A percentile compares a stretch with the other conserved stretches of the same genome.
Conservation (phyloP, 2,888 invertebrate genomes). For the Watsonalla cultraria region DNA sequence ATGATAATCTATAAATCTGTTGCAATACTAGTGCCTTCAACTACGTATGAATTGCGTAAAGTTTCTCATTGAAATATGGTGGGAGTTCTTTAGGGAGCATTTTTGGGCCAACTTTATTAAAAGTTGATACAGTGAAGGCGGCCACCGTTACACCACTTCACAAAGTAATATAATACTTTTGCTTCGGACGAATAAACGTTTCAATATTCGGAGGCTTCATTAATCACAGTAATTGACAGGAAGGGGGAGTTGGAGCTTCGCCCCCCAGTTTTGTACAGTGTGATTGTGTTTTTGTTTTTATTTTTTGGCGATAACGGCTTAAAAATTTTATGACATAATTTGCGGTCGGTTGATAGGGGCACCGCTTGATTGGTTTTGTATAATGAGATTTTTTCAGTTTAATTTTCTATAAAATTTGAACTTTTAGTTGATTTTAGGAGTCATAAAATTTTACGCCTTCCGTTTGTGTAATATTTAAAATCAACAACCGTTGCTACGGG, state of each 20-base stretch:
- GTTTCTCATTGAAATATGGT: slow-evolving; percentile 7
- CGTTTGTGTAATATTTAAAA: neutral
- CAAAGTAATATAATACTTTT: slow-evolving; percentile 68
- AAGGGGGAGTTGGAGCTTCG: slow-evolving; percentile 52
- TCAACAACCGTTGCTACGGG: too few relatives aligned
- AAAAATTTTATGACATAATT: slow-evolving; percentile 27
- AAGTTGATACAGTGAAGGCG: slow-evolving; percentile 48
- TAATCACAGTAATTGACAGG: slow-evolving; percentile 76
- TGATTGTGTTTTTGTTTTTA: slow-evolving; percentile 41
- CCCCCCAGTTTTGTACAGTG: slow-evolving; percentile 26
- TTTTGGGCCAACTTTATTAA: slow-evolving; percentile 54
- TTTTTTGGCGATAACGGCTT: slow-evolving; percentile 41
- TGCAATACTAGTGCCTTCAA: neutral
- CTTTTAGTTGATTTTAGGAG: neutral
- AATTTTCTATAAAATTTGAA: neutral
- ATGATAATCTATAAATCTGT: neutral
- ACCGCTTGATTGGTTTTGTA: slow-evolving; percentile 1
- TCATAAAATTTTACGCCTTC: neutral
- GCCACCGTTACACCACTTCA: slow-evolving; percentile 41
- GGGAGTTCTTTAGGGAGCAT: slow-evolving; percentile 22
- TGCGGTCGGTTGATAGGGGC: slow-evolving; percentile 8
- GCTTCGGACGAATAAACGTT: slow-evolving; percentile 70
- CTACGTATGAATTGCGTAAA: neutral
- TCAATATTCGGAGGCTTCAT: slow-evolving; percentile 73
- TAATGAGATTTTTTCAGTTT: neutral